These are phyloP conservation scores for Dendrolimus kikuchii DNA, from an alignment of 1,140 invertebrate genomes.

Conservation along the genomic window DNA sequence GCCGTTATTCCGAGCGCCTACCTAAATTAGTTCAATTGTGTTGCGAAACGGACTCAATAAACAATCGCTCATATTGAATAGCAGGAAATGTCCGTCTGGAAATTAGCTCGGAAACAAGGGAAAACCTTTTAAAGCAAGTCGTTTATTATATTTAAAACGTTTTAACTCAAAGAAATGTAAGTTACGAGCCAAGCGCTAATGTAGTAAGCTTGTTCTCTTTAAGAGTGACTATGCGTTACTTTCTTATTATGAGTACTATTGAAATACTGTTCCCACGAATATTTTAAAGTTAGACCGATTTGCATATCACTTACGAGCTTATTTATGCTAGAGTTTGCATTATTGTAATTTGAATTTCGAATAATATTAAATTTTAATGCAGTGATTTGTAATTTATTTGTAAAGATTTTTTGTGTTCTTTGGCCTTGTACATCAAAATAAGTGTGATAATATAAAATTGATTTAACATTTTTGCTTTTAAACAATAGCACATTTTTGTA, in stretches of 20 bases:
- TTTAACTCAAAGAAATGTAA: conserved; percentile 45
- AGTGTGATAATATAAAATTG: too few relatives aligned
- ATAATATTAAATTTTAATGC: too few relatives aligned
- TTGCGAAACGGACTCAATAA: conserved; percentile 53
- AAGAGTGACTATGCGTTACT: neutral
- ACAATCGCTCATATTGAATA: conserved; percentile 70
- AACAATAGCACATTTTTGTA: too few relatives aligned
- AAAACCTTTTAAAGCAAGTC: conserved; percentile 58
- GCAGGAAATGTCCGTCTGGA: conserved; percentile 66
- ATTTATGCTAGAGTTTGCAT: too few relatives aligned
- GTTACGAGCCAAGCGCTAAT: conserved; percentile 30
- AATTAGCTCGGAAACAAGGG: conserved; percentile 65
- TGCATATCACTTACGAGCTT: too few relatives aligned
- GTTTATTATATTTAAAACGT: conserved; percentile 63
- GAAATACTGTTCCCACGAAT: too few relatives aligned
- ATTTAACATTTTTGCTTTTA: too few relatives aligned
- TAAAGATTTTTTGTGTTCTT: too few relatives aligned
- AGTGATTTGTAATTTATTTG: too few relatives aligned
- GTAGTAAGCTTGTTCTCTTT: conserved; percentile 43
- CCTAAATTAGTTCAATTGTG: conserved; percentile 60
- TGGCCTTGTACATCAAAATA: too few relatives aligned
- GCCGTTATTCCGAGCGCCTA: conserved; percentile 47
- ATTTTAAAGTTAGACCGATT: too few relatives aligned
- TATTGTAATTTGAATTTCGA: too few relatives aligned
- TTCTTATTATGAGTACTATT: neutral